Evolutionary conservation across 92 coral and sea anemone species (phyloP).

Genomic region (Diadumene lineata): DNA sequence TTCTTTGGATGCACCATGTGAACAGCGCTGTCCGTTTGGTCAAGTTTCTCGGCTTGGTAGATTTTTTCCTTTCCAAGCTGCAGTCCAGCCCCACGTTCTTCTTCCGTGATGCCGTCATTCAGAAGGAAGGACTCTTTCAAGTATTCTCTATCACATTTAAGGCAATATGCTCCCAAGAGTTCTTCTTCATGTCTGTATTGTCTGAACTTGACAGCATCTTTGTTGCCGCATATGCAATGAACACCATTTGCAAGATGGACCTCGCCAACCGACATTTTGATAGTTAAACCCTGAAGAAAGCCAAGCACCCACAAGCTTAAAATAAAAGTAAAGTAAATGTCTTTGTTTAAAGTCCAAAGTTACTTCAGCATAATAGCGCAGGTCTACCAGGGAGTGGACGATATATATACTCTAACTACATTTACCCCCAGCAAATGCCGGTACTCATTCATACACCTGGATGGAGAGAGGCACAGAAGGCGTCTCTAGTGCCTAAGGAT

Average conservation of each 20-base stretch:
- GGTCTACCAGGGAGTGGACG: too few relatives aligned
- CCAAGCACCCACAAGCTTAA: too few relatives aligned
- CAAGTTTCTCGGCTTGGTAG: slow-evolving; percentile 28
- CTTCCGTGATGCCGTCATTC: background rate
- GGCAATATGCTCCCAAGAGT: slow-evolving; percentile 34
- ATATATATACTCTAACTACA: too few relatives aligned
- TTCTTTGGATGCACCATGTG: slow-evolving; percentile 41
- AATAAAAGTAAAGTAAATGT: too few relatives aligned
- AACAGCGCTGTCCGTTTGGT: slow-evolving; percentile 32
- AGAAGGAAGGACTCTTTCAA: slow-evolving; percentile 26
- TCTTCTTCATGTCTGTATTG: slow-evolving; percentile 27
- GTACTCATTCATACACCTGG: too few relatives aligned
- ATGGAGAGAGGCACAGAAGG: too few relatives aligned
- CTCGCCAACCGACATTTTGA: too few relatives aligned
- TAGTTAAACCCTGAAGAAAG: too few relatives aligned
- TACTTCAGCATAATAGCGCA: too few relatives aligned
- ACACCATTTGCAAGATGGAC: slow-evolving; percentile 45
- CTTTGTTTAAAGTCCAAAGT: too few relatives aligned
- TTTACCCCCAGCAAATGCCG: too few relatives aligned
- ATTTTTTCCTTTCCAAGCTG: slow-evolving; percentile 24
- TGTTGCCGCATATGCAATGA: slow-evolving; percentile 38
- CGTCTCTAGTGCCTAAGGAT: too few relatives aligned
- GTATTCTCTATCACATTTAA: slow-evolving; percentile 34
- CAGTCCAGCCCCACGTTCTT: slow-evolving; percentile 10
- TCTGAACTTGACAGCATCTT: slow-evolving; percentile 35